These are phyloP conservation scores for Hypomecis atomaria DNA, from an alignment of 2,888 invertebrate genomes.

Conservation along the genomic window DNA sequence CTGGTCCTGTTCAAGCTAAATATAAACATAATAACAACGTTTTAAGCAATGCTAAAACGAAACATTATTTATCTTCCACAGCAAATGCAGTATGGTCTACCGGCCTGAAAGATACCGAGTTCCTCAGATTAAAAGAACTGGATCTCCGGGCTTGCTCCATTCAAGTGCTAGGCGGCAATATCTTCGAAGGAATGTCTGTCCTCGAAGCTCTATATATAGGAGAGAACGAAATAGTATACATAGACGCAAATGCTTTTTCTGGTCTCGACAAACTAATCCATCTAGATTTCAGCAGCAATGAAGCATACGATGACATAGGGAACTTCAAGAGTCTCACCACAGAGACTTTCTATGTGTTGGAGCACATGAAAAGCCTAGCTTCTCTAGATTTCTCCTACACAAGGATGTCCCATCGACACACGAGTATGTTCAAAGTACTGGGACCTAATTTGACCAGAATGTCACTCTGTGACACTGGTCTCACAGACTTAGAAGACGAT, in stretches of 20 bases:
- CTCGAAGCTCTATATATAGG: constrained; percentile 81
- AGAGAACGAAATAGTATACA: constrained; percentile 76
- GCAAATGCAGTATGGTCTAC: constrained; percentile 57
- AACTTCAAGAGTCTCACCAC: constrained; percentile 44
- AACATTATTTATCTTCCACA: constrained; percentile 34
- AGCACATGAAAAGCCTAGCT: constrained; percentile 48
- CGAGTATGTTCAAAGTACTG: constrained; percentile 48
- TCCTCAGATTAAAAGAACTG: constrained; percentile 76
- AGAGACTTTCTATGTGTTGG: constrained; percentile 48
- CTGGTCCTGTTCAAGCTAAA: too few relatives aligned
- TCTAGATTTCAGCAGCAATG: constrained; percentile 83
- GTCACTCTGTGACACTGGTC: constrained; percentile 74
- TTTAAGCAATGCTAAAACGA: neutral
- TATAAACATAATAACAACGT: too few relatives aligned
- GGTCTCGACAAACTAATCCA: constrained; percentile 69
- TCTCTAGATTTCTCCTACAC: constrained; percentile 69
- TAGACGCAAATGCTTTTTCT: constrained; percentile 69
- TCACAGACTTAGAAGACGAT: constrained; percentile 61
- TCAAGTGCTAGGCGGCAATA: constrained; percentile 62
- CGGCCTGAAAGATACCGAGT: constrained; percentile 52
- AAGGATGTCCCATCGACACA: constrained; percentile 49
- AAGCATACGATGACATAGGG: constrained; percentile 44
- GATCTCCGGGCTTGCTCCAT: constrained; percentile 85
- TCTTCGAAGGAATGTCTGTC: constrained; percentile 75
- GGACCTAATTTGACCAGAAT: constrained; percentile 56